phyloP scores from a whole-genome alignment of 2,888 invertebrate species.

The Agriotes lineatus region DNA sequence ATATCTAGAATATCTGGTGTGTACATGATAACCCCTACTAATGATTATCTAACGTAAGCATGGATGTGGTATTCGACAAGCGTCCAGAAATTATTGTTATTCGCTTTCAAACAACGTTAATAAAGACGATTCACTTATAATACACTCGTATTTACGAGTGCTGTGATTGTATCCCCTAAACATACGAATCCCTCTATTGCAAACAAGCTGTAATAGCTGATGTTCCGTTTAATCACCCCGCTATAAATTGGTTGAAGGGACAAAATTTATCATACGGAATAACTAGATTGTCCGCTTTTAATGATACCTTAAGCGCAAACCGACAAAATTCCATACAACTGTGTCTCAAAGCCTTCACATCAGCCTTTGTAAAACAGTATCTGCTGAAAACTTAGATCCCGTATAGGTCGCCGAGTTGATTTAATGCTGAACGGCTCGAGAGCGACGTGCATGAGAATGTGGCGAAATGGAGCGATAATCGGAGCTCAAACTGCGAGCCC shows the following conservation, averaged over 20 bases:
- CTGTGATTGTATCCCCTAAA: too few species aligned
- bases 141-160: too few species aligned
- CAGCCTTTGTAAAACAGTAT: constrained; percentile 27
- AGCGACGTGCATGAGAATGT: constrained; percentile 57
- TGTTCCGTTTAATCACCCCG: too few species aligned
- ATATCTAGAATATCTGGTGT: too few species aligned
- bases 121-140: too few species aligned
- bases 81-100: too few species aligned
- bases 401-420: constrained; percentile 45
- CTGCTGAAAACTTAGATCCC: constrained; percentile 29
- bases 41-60: too few species aligned
- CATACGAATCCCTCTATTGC: too few species aligned
- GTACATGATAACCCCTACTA: too few species aligned
- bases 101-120: too few species aligned
- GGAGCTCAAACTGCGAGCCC: constrained; percentile 54
- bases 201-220: too few species aligned
- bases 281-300: constrained; percentile 25
- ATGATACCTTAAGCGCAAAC: constrained; percentile 19
- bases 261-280: constrained; percentile 29
- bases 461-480: constrained; percentile 60
- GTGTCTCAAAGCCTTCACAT: constrained; percentile 18
- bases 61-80: too few species aligned
- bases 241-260: background rate
- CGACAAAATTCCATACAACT: constrained; percentile 16
- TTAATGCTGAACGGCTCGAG: constrained; percentile 49